Percentiles rank a stretch among this genome's conserved stretches.
These are phyloP conservation scores for Lichenostomus cassidix DNA, from an alignment of 2,113 vertebrate genomes.

Conservation along the genomic window DNA sequence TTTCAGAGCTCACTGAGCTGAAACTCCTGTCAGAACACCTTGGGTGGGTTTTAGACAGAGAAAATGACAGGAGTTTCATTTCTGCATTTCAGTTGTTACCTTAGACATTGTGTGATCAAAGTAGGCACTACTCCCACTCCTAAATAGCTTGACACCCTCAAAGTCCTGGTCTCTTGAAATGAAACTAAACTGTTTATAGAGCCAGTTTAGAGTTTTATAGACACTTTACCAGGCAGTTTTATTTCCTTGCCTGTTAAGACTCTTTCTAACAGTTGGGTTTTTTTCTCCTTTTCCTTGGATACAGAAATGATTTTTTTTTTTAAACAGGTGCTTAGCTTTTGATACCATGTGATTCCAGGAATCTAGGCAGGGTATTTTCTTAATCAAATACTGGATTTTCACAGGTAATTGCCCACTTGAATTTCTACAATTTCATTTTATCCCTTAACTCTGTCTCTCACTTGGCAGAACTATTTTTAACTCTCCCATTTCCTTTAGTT, in stretches of 20 bases:
- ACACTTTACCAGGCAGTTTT: slow-evolving; percentile 29
- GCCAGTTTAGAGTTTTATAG: slow-evolving; percentile 55
- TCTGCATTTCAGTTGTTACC: slow-evolving; percentile 52
- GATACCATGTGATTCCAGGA: slow-evolving; percentile 38
- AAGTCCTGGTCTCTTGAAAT: slow-evolving; percentile 47
- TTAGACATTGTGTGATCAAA: background rate
- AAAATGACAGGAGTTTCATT: background rate
- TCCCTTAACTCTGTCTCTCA: background rate
- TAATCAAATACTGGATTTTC: slow-evolving; percentile 30
- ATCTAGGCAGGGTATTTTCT: slow-evolving; percentile 51
- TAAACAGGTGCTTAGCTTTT: slow-evolving; percentile 61
- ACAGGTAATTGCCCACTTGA: slow-evolving; percentile 16
- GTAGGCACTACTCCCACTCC: background rate
- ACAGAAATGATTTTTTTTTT: slow-evolving; percentile 21
- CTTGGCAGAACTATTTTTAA: slow-evolving; percentile 4
- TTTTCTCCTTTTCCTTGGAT: background rate
- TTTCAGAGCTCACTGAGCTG: slow-evolving; percentile 1
- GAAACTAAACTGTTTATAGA: slow-evolving; percentile 41
- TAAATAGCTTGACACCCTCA: background rate
- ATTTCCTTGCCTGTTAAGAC: background rate
- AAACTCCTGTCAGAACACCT: background rate
- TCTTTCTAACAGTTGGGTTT: background rate
- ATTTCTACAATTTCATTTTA: background rate
- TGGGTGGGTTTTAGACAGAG: background rate
- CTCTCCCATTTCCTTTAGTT: background rate